Evolutionary conservation across 2,888 invertebrate genomes (phyloP).

Genomic region (Pammene aurita): DNA sequence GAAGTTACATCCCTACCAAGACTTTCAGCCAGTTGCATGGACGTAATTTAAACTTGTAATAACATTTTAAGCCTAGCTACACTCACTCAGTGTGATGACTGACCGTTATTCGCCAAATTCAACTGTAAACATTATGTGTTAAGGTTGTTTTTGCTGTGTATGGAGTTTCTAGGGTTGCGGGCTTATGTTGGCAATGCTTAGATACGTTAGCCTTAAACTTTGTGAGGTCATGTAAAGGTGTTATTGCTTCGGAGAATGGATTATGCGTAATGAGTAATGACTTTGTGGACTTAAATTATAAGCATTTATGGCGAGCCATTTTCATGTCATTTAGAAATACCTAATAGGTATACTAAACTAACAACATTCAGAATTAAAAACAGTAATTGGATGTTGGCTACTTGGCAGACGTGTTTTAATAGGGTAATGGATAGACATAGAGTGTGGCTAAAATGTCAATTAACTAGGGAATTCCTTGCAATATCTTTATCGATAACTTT

Average conservation of each 20-base stretch:
- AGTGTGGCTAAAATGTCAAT: too few species aligned
- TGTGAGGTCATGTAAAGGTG: background rate
- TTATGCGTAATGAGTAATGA: constrained; percentile 1
- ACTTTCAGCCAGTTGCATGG: constrained; percentile 38
- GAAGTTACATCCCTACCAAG: background rate
- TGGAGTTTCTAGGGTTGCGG: constrained; percentile 6
- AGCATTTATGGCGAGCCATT: background rate
- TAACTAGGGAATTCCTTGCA: too few species aligned
- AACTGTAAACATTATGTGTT: background rate
- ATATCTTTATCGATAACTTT: too few species aligned
- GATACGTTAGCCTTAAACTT: constrained; percentile 13
- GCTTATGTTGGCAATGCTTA: constrained; percentile 30
- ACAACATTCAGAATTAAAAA: too few species aligned
- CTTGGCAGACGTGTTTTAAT: too few species aligned
- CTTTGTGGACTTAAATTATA: constrained; percentile 1
- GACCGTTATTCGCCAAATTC: background rate
- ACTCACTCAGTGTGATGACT: constrained; percentile 14
- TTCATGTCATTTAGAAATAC: background rate
- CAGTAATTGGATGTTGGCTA: too few species aligned
- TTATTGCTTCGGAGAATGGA: constrained; percentile 8
- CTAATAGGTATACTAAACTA: too few species aligned
- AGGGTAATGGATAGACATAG: too few species aligned
- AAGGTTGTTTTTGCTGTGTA: constrained; percentile 3
- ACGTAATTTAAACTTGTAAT: constrained; percentile 40
- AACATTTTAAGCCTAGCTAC: constrained; percentile 38